Evolutionary conservation across 2,113 vertebrate genomes (phyloP).

Genomic region (Rhea pennata): DNA sequence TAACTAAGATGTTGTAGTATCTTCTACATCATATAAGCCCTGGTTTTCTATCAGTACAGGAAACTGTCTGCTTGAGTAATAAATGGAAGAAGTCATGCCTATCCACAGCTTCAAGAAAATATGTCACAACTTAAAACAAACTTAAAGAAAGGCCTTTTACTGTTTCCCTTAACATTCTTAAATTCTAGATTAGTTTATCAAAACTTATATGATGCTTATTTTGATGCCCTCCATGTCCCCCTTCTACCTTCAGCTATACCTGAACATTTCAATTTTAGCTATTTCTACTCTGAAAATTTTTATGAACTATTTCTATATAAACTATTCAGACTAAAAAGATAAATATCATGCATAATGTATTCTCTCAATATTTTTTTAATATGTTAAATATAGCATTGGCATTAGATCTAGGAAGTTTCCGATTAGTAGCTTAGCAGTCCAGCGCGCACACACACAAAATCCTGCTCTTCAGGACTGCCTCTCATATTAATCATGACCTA

Average conservation of each 20-base stretch:
- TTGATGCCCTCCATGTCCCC: background rate
- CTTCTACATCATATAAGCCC: background rate
- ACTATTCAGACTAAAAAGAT: background rate
- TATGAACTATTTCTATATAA: background rate
- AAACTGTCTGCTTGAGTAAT: background rate
- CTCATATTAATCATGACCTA: background rate
- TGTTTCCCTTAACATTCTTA: background rate
- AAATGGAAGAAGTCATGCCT: background rate
- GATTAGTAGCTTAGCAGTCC: background rate
- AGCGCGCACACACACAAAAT: background rate
- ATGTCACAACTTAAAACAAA: background rate
- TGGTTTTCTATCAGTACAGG: background rate
- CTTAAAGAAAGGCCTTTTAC: no score
- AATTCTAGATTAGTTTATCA: background rate
- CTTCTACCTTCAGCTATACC: background rate
- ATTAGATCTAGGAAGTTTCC: no score
- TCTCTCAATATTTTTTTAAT: no score
- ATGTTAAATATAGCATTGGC: background rate
- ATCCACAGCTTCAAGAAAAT: background rate
- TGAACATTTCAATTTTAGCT: background rate
- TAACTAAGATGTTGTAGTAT: background rate
- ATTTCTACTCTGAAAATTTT: background rate
- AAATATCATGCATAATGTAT: background rate
- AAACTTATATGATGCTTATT: background rate
- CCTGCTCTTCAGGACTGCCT: background rate